Conservation (phyloP, 2,888 invertebrate genomes). For the Orthosia gothica region DNA sequence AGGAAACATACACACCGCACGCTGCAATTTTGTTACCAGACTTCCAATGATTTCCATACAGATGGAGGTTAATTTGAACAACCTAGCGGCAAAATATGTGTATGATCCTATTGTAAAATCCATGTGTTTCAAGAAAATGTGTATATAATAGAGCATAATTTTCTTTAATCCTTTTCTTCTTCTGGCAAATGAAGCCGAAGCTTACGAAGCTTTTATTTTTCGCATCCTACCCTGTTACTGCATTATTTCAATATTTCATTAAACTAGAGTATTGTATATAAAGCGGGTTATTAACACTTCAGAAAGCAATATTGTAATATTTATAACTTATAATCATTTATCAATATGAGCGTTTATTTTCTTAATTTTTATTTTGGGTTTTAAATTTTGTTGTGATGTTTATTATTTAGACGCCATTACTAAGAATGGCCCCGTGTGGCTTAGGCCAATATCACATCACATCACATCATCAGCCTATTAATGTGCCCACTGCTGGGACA, state of each 20-base stretch:
- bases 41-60: too few relatives aligned
- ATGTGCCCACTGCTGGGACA: too few relatives aligned
- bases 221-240: not conserved
- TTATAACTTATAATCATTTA: not conserved
- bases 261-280: too few relatives aligned
- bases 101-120: not conserved
- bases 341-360: not conserved
- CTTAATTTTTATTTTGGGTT: not conserved
- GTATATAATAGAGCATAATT: not conserved
- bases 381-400: not conserved
- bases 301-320: not conserved
- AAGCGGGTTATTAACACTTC: not conserved
- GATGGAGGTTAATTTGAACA: not conserved
- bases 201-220: not conserved
- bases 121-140: not conserved
- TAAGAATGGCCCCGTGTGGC: too few relatives aligned
- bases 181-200: too few relatives aligned
- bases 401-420: not conserved
- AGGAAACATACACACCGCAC: constrained; percentile 4
- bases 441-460: too few relatives aligned
- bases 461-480: too few relatives aligned
- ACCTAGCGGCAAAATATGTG: not conserved
- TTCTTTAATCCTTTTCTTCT: too few relatives aligned
- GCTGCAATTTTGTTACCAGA: too few relatives aligned
- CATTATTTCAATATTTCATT: not conserved